Conservation (phyloP, 2,797 vertebrate genomes). For the Phalanger gymnotis region DNA sequence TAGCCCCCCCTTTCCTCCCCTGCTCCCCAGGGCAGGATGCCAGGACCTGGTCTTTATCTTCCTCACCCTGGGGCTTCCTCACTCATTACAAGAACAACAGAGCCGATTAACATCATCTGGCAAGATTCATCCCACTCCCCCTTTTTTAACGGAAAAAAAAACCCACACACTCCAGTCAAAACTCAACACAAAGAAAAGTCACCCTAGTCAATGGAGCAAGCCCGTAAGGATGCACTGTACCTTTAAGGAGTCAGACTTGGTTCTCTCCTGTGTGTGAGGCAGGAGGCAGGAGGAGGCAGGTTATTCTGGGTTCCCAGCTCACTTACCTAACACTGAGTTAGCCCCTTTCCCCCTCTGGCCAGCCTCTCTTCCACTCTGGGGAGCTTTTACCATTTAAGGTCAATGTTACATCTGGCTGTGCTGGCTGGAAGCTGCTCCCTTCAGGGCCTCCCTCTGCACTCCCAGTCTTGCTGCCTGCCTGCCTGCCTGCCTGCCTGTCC, state of each 20-base stretch:
- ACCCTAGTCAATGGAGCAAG: conserved; percentile 49
- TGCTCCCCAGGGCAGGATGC: not conserved
- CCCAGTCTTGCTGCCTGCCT: not conserved
- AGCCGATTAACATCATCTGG: conserved; percentile 36
- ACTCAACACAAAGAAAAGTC: conserved; percentile 58
- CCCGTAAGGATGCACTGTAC: conserved; percentile 86
- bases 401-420: conserved; percentile 95
- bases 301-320: conserved; percentile 87
- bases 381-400: conserved; percentile 99
- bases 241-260: conserved; percentile 87
- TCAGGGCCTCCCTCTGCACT: conserved; percentile 15
- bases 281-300: conserved; percentile 78
- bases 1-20: not conserved
- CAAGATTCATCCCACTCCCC: conserved; percentile 49
- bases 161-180: conserved; percentile 52
- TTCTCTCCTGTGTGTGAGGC: conserved; percentile 76
- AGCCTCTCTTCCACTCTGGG: conserved; percentile 97
- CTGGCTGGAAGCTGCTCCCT: conserved; percentile 83
- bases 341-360: conserved; percentile 90
- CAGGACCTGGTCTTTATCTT: not conserved
- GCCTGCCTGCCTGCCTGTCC: conserved; percentile 53
- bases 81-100: not conserved
- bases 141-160: conserved; percentile 66
- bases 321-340: conserved; percentile 91
- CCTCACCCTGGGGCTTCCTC: not conserved